These are phyloP conservation scores for Oreohelix idahoensis DNA, from an alignment of 1,140 invertebrate genomes.

Conservation along the genomic window DNA sequence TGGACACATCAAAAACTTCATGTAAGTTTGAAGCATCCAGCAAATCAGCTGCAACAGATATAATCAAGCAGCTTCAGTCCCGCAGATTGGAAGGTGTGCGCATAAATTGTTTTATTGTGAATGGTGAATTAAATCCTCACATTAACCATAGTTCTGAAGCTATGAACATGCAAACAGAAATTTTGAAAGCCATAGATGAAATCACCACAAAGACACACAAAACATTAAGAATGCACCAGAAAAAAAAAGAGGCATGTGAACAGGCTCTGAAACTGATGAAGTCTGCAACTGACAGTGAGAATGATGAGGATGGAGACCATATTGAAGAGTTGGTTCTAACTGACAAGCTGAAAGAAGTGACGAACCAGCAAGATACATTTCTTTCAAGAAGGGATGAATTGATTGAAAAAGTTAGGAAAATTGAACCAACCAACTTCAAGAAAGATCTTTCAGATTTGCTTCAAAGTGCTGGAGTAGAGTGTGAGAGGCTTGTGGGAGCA, in stretches of 20 bases:
- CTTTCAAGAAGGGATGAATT: conserved; percentile 27
- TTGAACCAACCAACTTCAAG: conserved; percentile 35
- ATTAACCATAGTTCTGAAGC: not conserved
- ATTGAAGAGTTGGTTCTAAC: conserved; percentile 42
- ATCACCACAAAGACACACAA: conserved; percentile 1
- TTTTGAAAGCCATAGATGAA: not conserved
- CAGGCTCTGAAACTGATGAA: conserved; percentile 6
- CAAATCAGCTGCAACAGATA: too few relatives aligned
- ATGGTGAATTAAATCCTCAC: too few relatives aligned
- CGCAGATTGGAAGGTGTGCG: too few relatives aligned
- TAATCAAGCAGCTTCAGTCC: too few relatives aligned
- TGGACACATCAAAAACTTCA: too few relatives aligned
- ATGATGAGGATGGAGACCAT: not conserved
- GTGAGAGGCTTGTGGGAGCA: conserved; percentile 47
- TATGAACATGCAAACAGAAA: not conserved
- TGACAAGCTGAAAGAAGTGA: conserved; percentile 57
- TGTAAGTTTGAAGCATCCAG: too few relatives aligned
- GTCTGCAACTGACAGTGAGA: not conserved
- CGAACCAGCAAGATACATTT: conserved; percentile 55
- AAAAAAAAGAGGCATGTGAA: conserved; percentile 12
- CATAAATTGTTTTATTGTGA: too few relatives aligned
- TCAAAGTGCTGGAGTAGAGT: conserved; percentile 58
- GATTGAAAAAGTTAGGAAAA: conserved; percentile 41
- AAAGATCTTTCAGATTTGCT: conserved; percentile 44
- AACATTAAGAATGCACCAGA: not conserved